These are phyloP conservation scores for Aulostomus chinensis DNA, from an alignment of 2,797 vertebrate genomes.

Conservation along the genomic window DNA sequence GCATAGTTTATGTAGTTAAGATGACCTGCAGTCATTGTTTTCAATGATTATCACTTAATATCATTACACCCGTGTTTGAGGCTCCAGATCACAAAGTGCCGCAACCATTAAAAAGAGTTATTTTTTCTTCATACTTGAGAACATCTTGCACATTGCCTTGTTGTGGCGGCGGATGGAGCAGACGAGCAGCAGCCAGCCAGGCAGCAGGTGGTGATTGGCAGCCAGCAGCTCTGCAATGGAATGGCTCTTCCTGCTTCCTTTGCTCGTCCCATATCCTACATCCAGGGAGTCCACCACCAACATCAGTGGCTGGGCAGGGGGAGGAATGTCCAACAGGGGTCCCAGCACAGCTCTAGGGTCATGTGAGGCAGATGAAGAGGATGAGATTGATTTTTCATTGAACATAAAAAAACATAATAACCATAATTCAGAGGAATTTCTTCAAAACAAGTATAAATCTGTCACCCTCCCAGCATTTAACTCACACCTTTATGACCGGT, in stretches of 20 bases:
- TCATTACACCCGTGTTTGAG: too few species aligned
- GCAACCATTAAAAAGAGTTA: too few species aligned
- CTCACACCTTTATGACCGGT: too few species aligned
- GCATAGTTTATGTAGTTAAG: too few species aligned
- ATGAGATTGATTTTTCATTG: slow-evolving; percentile 3
- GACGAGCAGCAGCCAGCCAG: slow-evolving; percentile 83
- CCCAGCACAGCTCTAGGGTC: slow-evolving; percentile 74
- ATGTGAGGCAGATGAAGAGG: slow-evolving; percentile 13
- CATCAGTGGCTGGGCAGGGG: slow-evolving; percentile 78
- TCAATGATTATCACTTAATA: too few species aligned
- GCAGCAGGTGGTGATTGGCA: slow-evolving; percentile 78
- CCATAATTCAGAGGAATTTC: too few species aligned
- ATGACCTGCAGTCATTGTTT: too few species aligned
- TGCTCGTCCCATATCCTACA: slow-evolving; percentile 38
- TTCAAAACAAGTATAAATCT: too few species aligned
- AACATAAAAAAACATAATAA: too few species aligned
- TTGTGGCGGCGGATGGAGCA: slow-evolving; percentile 83
- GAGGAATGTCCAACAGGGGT: slow-evolving; percentile 75
- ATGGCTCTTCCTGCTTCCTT: slow-evolving; percentile 36
- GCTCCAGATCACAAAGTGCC: too few species aligned
- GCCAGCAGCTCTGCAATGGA: slow-evolving; percentile 81
- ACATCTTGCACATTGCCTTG: slow-evolving; percentile 80
- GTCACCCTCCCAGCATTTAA: too few species aligned
- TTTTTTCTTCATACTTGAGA: slow-evolving; percentile 71
- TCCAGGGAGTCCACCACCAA: slow-evolving; percentile 82